phyloP scores from a whole-genome alignment of 2,797 vertebrate genomes.

The Parambassis ranga region DNA sequence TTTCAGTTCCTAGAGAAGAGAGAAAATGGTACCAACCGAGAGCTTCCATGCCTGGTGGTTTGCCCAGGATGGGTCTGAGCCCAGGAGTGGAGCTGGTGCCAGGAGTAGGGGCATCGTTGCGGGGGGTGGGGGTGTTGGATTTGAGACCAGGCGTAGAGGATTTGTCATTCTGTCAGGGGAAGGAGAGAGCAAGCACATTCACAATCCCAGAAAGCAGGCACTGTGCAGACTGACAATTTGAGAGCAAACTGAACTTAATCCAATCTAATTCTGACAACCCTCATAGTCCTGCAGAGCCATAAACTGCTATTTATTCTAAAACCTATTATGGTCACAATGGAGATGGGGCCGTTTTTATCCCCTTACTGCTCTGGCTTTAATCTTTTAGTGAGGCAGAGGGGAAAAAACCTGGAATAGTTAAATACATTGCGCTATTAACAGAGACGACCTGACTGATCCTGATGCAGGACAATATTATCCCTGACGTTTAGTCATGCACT shows the following conservation, averaged over 20 bases:
- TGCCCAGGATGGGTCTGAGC: conserved; percentile 93
- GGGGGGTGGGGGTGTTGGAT: conserved; percentile 96
- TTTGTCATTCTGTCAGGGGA: conserved; percentile 93
- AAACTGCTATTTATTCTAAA: conserved; percentile 84
- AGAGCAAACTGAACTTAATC: conserved; percentile 79
- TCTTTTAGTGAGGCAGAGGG: conserved; percentile 71
- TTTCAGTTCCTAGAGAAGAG: conserved; percentile 28
- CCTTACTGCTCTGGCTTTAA: conserved; percentile 77
- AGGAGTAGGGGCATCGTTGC: conserved; percentile 94
- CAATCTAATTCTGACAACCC: conserved; percentile 82
- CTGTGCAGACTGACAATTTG: conserved; percentile 76
- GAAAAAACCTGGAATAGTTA: conserved; percentile 75
- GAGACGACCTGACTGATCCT: conserved; percentile 79
- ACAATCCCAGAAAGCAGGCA: conserved; percentile 64
- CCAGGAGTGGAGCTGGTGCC: conserved; percentile 97
- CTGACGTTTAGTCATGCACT: conserved; percentile 82
- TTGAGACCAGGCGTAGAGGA: conserved; percentile 98
- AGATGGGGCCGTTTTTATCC: conserved; percentile 78
- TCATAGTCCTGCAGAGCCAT: conserved; percentile 75
- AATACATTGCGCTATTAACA: conserved; percentile 81
- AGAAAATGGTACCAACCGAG: conserved; percentile 84
- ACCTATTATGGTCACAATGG: conserved; percentile 83
- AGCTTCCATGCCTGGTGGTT: conserved; percentile 94
- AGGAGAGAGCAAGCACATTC: conserved; percentile 61
- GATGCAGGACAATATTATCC: conserved; percentile 80